Evolutionary conservation across 2,797 vertebrate genomes (phyloP).

Genomic region (Sebastolobus altivelis): DNA sequence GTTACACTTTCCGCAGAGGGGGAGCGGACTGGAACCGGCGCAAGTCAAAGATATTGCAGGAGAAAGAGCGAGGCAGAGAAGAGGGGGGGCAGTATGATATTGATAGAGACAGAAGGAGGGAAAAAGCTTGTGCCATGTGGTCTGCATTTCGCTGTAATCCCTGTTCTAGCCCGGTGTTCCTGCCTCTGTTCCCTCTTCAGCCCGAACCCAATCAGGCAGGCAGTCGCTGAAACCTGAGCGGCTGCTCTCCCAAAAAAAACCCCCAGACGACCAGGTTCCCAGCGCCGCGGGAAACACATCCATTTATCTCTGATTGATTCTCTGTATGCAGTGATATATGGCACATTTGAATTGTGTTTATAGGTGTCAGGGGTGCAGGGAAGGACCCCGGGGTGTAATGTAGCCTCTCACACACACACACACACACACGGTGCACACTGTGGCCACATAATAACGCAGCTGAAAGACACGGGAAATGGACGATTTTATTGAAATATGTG

Average conservation of each 20-base stretch:
- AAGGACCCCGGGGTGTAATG: constrained; percentile 62
- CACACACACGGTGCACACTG: constrained; percentile 43
- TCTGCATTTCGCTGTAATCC: constrained; percentile 79
- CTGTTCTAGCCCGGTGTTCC: constrained; percentile 68
- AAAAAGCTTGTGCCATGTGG: constrained; percentile 79
- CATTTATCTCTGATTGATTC: constrained; percentile 45
- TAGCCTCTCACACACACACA: constrained; percentile 44
- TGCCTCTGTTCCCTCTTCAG: constrained; percentile 57
- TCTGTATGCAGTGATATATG: constrained; percentile 42
- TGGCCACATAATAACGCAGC: constrained; percentile 70
- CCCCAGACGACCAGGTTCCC: constrained; percentile 25
- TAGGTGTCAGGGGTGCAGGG: constrained; percentile 55
- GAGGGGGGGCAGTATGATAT: constrained; percentile 51
- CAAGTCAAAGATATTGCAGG: constrained; percentile 61
- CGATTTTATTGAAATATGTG: constrained; percentile 73
- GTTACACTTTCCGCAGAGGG: constrained; percentile 54
- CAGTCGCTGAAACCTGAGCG: constrained; percentile 53
- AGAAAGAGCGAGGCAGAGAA: constrained; percentile 43
- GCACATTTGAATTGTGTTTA: constrained; percentile 62
- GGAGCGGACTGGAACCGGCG: constrained; percentile 35
- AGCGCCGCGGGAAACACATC: constrained; percentile 33
- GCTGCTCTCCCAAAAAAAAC: constrained; percentile 18
- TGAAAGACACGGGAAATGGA: constrained; percentile 72
- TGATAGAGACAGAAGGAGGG: constrained; percentile 71
- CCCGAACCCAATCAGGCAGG: constrained; percentile 55